These are phyloP conservation scores for Lepidocyrtoides sp. DNA, from an alignment of 2,888 invertebrate genomes.

Conservation along the genomic window DNA sequence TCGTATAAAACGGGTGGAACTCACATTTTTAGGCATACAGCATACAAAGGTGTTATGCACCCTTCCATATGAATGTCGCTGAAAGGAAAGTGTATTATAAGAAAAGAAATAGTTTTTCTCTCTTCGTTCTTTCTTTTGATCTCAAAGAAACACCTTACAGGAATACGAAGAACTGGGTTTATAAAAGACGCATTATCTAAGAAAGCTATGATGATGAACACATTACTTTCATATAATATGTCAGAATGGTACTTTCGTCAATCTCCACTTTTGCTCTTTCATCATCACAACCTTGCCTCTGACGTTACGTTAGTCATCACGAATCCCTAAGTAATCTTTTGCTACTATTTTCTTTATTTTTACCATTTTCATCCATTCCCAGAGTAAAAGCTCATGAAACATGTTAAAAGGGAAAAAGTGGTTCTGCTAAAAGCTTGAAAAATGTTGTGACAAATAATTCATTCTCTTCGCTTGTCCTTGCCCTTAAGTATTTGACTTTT, in stretches of 20 bases:
- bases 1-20: not conserved
- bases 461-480: not conserved
- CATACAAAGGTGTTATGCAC: not conserved
- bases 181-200: not conserved
- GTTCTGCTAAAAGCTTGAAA: conserved; percentile 18
- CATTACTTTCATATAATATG: not conserved
- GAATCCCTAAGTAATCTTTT: conserved; percentile 35
- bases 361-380: not conserved
- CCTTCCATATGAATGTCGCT: not conserved
- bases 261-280: not conserved
- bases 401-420: conserved; percentile 37
- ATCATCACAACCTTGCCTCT: not conserved
- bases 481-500: conserved; percentile 12
- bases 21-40: not conserved
- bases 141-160: too few relatives aligned
- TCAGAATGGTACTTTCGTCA: not conserved
- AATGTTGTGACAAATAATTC: conserved; percentile 31
- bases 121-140: too few relatives aligned
- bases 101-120: not conserved
- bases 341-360: not conserved
- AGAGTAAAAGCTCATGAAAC: conserved; percentile 13
- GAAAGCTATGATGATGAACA: not conserved
- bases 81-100: not conserved
- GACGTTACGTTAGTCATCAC: not conserved
- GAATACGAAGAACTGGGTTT: too few relatives aligned